Percentiles rank a stretch among this genome's conserved stretches.
These are phyloP conservation scores for Limnephilus lunatus DNA, from an alignment of 2,888 invertebrate species.

Conservation along the genomic window DNA sequence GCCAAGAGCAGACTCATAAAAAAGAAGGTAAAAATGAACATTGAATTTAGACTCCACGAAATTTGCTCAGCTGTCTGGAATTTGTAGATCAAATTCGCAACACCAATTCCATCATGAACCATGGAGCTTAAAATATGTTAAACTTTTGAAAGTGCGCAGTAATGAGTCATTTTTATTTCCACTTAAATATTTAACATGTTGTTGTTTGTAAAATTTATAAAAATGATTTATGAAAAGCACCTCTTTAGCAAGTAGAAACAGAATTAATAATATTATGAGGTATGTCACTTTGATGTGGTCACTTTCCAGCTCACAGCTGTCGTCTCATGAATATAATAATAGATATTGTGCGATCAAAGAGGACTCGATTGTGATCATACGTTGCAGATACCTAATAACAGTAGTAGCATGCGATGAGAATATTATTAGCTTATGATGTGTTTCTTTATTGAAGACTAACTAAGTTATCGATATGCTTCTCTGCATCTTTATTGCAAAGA, in stretches of 20 bases:
- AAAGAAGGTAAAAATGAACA: too few species aligned
- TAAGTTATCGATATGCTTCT: background rate
- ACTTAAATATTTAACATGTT: too few species aligned
- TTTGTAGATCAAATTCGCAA: too few species aligned
- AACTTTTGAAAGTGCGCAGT: too few species aligned
- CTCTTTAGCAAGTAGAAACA: background rate
- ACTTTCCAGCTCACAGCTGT: background rate
- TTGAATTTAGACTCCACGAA: too few species aligned
- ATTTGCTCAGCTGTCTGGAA: too few species aligned
- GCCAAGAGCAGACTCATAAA: background rate
- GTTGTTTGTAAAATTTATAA: background rate
- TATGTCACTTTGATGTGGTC: conserved; percentile 2
- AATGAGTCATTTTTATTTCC: too few species aligned
- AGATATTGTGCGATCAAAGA: background rate
- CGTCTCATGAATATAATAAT: background rate
- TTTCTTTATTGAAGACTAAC: background rate
- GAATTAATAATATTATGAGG: background rate
- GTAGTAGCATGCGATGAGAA: background rate
- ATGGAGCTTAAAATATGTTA: too few species aligned
- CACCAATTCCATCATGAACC: too few species aligned
- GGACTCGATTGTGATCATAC: background rate
- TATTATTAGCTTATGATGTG: background rate
- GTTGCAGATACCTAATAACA: background rate
- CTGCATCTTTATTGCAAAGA: background rate
- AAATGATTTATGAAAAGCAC: background rate